A percentile compares a stretch with the other conserved stretches of the same genome.
phyloP scores from a whole-genome alignment of 2,797 vertebrate genomes.

The Esox masquinongy region DNA sequence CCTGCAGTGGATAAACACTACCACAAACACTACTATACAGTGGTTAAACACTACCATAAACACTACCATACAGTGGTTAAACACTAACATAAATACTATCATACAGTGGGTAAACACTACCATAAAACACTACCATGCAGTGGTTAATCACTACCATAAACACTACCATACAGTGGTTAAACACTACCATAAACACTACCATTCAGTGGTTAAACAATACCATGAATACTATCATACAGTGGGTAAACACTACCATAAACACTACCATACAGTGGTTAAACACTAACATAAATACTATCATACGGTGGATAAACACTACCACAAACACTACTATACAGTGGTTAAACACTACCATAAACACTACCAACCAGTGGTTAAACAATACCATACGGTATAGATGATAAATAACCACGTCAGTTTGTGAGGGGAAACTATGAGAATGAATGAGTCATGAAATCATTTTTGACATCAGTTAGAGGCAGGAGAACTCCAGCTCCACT shows the following conservation, averaged over 20 bases:
- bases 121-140: neutral
- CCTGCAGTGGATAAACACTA: no score
- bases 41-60: no score
- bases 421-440: conserved; percentile 12
- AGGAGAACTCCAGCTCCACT: conserved; percentile 3
- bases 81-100: no score
- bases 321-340: neutral
- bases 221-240: neutral
- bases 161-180: neutral
- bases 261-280: no score
- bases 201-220: no score
- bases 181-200: neutral
- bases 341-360: neutral
- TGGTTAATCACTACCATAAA: neutral
- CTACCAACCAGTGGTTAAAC: neutral
- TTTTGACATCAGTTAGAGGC: conserved; percentile 27
- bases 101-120: no score
- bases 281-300: no score
- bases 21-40: neutral
- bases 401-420: conserved; percentile 1
- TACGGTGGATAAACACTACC: no score
- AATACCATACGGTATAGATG: neutral
- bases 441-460: conserved; percentile 43
- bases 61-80: no score
- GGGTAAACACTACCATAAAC: no score